These are phyloP conservation scores for Trogon surrucura DNA, from an alignment of 2,113 vertebrate genomes.

Conservation along the genomic window DNA sequence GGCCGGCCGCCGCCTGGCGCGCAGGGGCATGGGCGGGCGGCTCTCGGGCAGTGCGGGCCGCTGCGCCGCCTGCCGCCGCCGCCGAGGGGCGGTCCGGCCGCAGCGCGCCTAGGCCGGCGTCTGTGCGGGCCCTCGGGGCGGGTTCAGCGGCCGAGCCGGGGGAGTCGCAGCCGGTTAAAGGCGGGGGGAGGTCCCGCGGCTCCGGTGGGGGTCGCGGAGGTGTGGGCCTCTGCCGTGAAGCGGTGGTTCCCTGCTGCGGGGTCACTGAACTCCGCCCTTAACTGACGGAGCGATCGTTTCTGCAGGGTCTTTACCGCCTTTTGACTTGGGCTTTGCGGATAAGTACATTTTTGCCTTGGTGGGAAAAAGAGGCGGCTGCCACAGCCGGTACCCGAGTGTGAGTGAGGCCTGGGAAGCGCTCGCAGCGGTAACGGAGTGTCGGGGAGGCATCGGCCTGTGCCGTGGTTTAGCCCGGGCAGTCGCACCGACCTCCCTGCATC, in stretches of 20 bases:
- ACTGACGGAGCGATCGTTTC: accelerated
- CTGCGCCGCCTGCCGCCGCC: background rate
- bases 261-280: accelerated
- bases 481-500: background rate
- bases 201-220: background rate
- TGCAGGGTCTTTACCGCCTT: accelerated
- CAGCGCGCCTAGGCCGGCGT: background rate
- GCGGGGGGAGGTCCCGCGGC: background rate
- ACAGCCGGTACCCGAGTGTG: accelerated
- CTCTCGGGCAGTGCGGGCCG: background rate
- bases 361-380: background rate
- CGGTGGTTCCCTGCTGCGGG: no score
- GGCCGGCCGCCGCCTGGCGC: background rate
- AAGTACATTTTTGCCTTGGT: background rate
- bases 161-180: background rate
- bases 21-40: background rate
- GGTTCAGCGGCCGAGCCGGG: accelerated
- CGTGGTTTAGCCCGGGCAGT: background rate
- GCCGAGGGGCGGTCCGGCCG: background rate
- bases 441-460: accelerated
- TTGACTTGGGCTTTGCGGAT: accelerated
- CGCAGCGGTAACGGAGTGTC: accelerated
- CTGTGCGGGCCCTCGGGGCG: background rate
- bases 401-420: background rate
- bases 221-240: background rate